Evolutionary conservation across 2,113 vertebrate species (phyloP).

Genomic region (Mormoops blainvillei): DNA sequence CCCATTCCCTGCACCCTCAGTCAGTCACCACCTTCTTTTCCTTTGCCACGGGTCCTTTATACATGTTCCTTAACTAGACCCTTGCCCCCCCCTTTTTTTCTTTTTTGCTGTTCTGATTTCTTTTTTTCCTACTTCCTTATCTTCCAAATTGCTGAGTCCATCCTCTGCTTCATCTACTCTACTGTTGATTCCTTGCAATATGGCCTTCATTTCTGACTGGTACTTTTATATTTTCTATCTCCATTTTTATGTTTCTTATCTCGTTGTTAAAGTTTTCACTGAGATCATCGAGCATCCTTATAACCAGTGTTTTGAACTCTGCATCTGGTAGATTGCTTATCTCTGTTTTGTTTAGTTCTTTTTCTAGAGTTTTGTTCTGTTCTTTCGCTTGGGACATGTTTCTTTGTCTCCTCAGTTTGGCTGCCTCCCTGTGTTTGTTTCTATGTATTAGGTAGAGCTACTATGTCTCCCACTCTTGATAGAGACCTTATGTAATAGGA

Average conservation of each 20-base stretch:
- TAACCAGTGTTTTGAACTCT: not conserved
- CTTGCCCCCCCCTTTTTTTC: not conserved
- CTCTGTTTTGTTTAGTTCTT: not conserved
- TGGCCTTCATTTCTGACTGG: not conserved
- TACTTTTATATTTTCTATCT: not conserved
- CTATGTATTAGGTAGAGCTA: not conserved
- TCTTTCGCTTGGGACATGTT: not conserved
- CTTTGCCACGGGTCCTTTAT: no score
- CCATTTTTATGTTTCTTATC: not conserved
- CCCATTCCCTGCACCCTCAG: no score
- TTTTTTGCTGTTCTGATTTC: not conserved
- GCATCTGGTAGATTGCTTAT: not conserved
- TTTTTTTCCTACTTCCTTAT: not conserved
- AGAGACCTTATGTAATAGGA: not conserved
- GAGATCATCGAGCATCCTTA: not conserved
- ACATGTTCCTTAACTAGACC: no score
- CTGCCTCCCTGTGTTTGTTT: not conserved
- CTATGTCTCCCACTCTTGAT: not conserved
- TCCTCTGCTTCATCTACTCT: not conserved
- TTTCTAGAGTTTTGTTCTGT: not conserved
- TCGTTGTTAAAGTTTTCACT: not conserved
- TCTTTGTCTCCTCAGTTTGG: not conserved
- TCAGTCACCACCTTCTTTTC: no score
- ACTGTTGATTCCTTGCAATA: not conserved
- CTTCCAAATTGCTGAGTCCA: not conserved